Base-by-base conservation (phyloP, 2,797 vertebrate genomes). In the Xerus rutilus region DNA sequence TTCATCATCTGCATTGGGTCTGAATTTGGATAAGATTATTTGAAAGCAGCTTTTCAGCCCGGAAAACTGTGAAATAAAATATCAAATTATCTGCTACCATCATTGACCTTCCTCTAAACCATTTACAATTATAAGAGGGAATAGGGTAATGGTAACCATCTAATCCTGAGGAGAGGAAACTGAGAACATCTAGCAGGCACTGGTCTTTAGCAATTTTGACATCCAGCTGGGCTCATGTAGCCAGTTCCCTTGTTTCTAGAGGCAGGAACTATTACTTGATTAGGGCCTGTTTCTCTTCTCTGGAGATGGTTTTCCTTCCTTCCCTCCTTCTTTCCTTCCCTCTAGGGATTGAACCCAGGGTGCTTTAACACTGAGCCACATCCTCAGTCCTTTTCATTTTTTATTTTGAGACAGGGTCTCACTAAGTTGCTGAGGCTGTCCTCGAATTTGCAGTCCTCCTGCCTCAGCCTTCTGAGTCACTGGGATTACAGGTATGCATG, bases 21-120 rank as follows among this genome's bases (percentile, higher is more conserved):
- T 91, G 39, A 23, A 43, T 72, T 49, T 89, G 70, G 17, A 52
- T 67, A 30, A 82, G 52, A 52, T 35, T 77, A 69, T 39, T 52
- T 18, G 18, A 28, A 30, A 57, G 9, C 11, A 88, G 18, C 23
- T 81, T 65, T 82, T 77, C 62, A 70, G 3, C 57, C 21, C 72
- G 84, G 47, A 95, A 74, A 70, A 1, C 15, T 67, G 52, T 62
- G 89, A 67, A 65, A 21, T 92, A 82, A 89, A 87, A 85, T 62
- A 57, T 49, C 32, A 77, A 67, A 54, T 65, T 93, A 52, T 74
- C 39, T 82, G 21, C 15, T 10, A 45, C 70, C 54, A 65, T 52
- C 17, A 49, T 25, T 35, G 52, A 23, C 9, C 30, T 32, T 28
- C 20, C 20, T 25, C 30, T 2, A 54, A 18, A 0, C 45, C 3